Evolutionary conservation across 2,797 vertebrate genomes (phyloP).

Genomic region (Coranthus polyacanthus): DNA sequence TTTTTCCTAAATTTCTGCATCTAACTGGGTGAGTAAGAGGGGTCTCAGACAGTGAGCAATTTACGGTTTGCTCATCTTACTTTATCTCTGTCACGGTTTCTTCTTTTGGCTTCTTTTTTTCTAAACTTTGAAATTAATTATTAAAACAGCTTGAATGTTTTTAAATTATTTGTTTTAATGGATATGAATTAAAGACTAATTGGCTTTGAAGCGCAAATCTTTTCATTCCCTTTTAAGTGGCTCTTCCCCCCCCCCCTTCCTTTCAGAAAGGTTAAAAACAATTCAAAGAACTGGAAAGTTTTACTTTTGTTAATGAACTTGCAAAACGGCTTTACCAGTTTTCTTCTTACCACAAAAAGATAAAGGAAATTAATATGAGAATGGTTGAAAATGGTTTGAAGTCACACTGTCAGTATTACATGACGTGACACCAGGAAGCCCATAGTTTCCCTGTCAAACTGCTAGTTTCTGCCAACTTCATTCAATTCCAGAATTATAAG

Average conservation of each 20-base stretch:
- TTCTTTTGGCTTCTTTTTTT: constrained; percentile 36
- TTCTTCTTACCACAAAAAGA: constrained; percentile 15
- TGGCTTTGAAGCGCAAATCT: constrained; percentile 55
- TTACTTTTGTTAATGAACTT: constrained; percentile 30
- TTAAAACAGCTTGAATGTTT: constrained; percentile 59
- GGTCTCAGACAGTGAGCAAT: constrained; percentile 10
- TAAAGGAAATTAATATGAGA: constrained; percentile 27
- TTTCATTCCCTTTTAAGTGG: constrained; percentile 40
- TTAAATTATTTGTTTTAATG: constrained; percentile 63
- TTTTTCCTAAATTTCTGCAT: constrained; percentile 11
- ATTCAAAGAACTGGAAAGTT: constrained; percentile 42
- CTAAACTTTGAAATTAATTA: constrained; percentile 63
- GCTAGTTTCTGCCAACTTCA: constrained; percentile 46
- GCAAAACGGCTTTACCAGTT: constrained; percentile 19
- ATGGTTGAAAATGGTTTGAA: constrained; percentile 28
- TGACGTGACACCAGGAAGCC: constrained; percentile 29
- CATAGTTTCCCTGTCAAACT: constrained; percentile 41
- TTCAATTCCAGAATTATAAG: constrained; percentile 43
- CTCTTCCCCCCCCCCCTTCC: background rate
- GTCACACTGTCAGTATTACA: constrained; percentile 39
- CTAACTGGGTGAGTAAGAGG: constrained; percentile 19
- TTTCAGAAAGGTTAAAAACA: constrained; percentile 28
- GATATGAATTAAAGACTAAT: constrained; percentile 59
- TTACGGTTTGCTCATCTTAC: too few species aligned
- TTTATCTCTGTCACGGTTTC: constrained; percentile 43